A percentile compares a stretch with the other conserved stretches of the same genome.
These are phyloP conservation scores for Bombyx huttoni DNA, from an alignment of 2,888 invertebrate genomes.

Conservation along the genomic window DNA sequence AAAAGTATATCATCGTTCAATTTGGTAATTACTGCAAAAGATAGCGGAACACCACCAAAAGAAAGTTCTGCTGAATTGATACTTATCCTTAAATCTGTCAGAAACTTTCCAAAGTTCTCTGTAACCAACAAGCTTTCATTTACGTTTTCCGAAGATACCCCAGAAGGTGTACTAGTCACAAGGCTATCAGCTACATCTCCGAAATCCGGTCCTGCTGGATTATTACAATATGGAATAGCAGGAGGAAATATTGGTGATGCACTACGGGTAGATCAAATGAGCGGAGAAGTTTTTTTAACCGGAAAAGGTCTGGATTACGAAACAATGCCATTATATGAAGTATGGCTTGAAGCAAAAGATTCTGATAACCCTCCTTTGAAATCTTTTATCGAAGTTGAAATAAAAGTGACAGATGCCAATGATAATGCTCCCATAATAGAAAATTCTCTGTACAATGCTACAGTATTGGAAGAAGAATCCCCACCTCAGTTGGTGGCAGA, in stretches of 20 bases:
- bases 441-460: constrained; percentile 84
- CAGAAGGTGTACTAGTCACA: constrained; percentile 82
- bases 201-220: constrained; percentile 79
- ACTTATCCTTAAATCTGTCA: constrained; percentile 82
- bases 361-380: constrained; percentile 86
- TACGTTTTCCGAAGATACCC: constrained; percentile 84
- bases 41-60: constrained; percentile 79
- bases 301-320: constrained; percentile 89
- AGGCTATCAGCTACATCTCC: constrained; percentile 85
- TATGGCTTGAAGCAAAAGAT: constrained; percentile 93
- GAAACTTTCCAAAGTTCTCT: constrained; percentile 85
- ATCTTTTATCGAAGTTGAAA: constrained; percentile 83
- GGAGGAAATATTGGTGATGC: constrained; percentile 95
- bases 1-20: constrained; percentile 75
- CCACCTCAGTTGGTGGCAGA: constrained; percentile 83
- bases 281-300: constrained; percentile 86
- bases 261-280: constrained; percentile 82
- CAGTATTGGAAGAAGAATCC: constrained; percentile 88
- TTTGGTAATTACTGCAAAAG: constrained; percentile 84
- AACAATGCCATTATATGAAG: constrained; percentile 85
- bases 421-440: constrained; percentile 92
- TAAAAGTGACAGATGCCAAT: constrained; percentile 94
- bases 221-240: constrained; percentile 85
- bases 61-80: constrained; percentile 82
- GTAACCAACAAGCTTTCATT: constrained; percentile 80